Base-by-base conservation (phyloP, 23 tunicate genomes). In the Oikopleura dioica region DNA sequence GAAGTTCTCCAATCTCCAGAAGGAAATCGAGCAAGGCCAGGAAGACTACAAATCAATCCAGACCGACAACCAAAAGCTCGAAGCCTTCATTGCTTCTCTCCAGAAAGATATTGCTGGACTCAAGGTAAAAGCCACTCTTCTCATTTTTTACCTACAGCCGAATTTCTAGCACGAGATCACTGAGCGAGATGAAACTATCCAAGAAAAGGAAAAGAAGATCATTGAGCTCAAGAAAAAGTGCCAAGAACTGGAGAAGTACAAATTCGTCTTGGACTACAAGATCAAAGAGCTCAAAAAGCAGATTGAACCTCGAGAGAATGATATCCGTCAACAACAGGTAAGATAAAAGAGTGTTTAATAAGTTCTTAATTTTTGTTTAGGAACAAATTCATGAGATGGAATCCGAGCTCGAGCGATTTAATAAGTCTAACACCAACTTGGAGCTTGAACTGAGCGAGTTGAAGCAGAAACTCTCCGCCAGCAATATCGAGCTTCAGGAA, bases 301-400 rank as follows among this genome's bases (percentile, higher is more conserved):
- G 75, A 94, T 94, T 37, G 99, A 94, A 68, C 99, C 99, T 0
- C 55, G 99, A 59, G 99, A 94, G 37, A 81, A 84, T 38, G 99
- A 94, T 76, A 94, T 94, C 38, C 87, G 87, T 77, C 78, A 86
- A 29, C 87, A 86, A 92, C 87, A 86, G 76, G n/a, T n/a, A n/a
- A n/a, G n/a, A n/a, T n/a, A n/a, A n/a, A n/a, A n/a, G n/a, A n/a
- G n/a, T n/a, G n/a, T n/a, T n/a, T n/a, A n/a, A n/a, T n/a, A n/a
- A n/a, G n/a, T n/a, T n/a, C n/a, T n/a, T n/a, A n/a, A n/a, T n/a
- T n/a, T n/a, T n/a, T n/a, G n/a, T n/a, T n/a, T n/a, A n/a, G n/a
- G 99, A 94, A 38, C 99, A 94, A 77, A 94, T 94, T n/a, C 95
- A 94, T 87, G 99, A 94, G 82, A 94, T 94, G 99, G 99, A 94